These are phyloP conservation scores for Hestina assimilis DNA, from an alignment of 1,140 invertebrate species.

Conservation along the genomic window DNA sequence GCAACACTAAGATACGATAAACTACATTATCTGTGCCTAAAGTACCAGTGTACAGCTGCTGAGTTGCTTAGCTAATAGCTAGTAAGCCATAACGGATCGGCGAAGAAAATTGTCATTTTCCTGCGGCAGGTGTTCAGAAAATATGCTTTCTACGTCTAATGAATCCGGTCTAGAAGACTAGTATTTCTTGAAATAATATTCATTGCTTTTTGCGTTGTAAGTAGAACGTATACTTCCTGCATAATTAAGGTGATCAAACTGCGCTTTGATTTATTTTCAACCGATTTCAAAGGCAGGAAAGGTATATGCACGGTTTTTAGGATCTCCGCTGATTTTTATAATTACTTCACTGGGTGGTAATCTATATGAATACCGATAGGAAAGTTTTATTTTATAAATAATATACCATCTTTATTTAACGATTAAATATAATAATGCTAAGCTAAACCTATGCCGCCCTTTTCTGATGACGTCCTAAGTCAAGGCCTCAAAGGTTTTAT, in stretches of 20 bases:
- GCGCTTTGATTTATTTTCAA: too few relatives aligned
- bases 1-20: neutral
- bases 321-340: too few relatives aligned
- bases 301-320: too few relatives aligned
- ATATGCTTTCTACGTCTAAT: constrained; percentile 49
- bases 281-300: too few relatives aligned
- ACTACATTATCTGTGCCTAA: neutral
- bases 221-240: constrained; percentile 4
- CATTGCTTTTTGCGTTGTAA: neutral
- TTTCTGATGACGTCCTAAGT: too few relatives aligned
- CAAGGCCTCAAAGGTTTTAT: too few relatives aligned
- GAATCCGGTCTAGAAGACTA: constrained; percentile 21
- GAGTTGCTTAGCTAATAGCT: constrained; percentile 25
- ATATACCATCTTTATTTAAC: too few relatives aligned
- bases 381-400: too few relatives aligned
- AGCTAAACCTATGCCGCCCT: too few relatives aligned
- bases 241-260: neutral
- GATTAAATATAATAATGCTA: too few relatives aligned
- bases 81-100: neutral
- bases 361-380: too few relatives aligned
- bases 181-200: neutral
- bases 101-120: constrained; percentile 57
- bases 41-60: neutral
- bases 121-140: constrained; percentile 40
- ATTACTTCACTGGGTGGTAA: too few relatives aligned